These are phyloP conservation scores for Varroa destructor DNA, from an alignment of 1,140 invertebrate species.

Conservation along the genomic window DNA sequence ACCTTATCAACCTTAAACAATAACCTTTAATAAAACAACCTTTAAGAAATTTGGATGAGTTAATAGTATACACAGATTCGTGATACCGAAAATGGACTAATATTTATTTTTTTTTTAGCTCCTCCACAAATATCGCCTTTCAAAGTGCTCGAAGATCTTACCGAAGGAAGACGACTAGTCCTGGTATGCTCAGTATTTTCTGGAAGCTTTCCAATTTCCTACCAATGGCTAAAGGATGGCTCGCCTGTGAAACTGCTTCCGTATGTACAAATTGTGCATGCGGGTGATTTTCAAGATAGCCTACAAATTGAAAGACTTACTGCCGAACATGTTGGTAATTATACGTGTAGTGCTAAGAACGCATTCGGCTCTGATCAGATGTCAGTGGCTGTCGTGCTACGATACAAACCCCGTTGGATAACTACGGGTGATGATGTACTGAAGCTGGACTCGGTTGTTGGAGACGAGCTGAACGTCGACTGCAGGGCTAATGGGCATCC, in stretches of 20 bases:
- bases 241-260: neutral
- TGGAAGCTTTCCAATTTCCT: constrained; percentile 1
- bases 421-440: neutral
- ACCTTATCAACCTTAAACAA: too few species aligned
- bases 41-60: too few species aligned
- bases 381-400: neutral
- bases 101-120: neutral
- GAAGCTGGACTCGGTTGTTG: constrained; percentile 4
- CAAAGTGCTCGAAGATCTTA: constrained; percentile 20
- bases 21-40: too few species aligned
- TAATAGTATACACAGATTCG: too few species aligned
- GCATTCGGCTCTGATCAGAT: constrained; percentile 47
- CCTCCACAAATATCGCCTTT: constrained; percentile 20
- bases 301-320: constrained; percentile 3
- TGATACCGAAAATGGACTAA: too few species aligned
- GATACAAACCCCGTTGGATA: constrained; percentile 13
- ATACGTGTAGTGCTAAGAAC: constrained; percentile 58
- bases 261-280: neutral
- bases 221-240: constrained; percentile 17
- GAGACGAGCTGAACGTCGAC: constrained; percentile 4
- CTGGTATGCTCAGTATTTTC: constrained; percentile 7
- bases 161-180: constrained; percentile 1
- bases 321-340: constrained; percentile 48
- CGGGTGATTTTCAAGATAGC: constrained; percentile 5
- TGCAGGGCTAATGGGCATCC: constrained; percentile 9